Base-by-base conservation (phyloP, 2,888 invertebrate species). In the Drosophila borborema region DNA sequence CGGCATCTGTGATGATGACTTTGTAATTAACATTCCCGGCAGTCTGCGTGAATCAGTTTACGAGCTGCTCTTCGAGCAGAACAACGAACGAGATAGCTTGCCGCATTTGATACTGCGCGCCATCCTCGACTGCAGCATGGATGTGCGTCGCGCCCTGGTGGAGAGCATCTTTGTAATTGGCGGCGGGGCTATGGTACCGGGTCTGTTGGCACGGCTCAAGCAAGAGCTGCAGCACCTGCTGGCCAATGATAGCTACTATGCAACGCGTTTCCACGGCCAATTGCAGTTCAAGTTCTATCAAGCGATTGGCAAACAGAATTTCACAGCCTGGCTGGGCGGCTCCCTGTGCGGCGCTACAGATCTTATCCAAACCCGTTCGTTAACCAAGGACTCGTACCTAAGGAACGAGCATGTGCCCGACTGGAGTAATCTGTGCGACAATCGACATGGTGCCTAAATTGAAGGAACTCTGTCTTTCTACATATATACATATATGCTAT, bases 101-200 rank as follows among this genome's bases (percentile, higher is more conserved):
- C 95, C 97, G 0, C 97, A 97, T 77, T 95, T 98, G 93, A 95
- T 99, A 81, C 93, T 99, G 68, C 96, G 98, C 92, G 95, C 97
- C 60, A 95, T 98, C 69, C 90, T 96, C 51, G 95, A 95, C 95
- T 96, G 97, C 82, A 97, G 98, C 0, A 94, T 98, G 31, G 98
- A 99, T 94, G 95, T 96, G 72, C 95, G 98, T 16, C 94, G 95
- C 63, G 94, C 94, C 56, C 94, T 99, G 46, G 96, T 97, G 0
- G 96, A 96, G 91, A 98, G 97, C 93, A 95, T 99, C 80, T 94
- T 99, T 64, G 93, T 99, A 23, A 95, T 96, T 64, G 99, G 99
- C 41, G 99, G 99, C 14, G 96, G 96, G 2, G 94, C 96, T 0
- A 96, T 96, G 95, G 94, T 97, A 77, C 96, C 96, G 63, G 99